These are phyloP conservation scores for Epinephelus cyanopodus DNA, from an alignment of 2,113 vertebrate genomes.

Conservation along the genomic window DNA sequence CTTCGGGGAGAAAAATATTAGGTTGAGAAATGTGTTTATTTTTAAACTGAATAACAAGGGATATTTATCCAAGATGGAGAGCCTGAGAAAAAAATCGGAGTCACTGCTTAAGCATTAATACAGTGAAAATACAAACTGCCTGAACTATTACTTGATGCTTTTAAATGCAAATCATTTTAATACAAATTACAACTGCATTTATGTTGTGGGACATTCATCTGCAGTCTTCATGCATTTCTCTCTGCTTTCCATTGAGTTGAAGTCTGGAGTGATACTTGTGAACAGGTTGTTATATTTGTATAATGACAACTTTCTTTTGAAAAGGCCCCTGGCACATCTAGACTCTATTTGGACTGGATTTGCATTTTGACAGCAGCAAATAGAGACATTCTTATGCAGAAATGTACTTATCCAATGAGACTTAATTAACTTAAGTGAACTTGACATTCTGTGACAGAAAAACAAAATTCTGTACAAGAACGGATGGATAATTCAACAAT, in stretches of 20 bases:
- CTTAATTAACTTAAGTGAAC: not conserved
- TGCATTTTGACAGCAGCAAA: not conserved
- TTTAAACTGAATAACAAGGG: slow-evolving; percentile 56
- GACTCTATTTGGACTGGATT: not conserved
- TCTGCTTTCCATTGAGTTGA: not conserved
- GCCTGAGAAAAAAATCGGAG: slow-evolving; percentile 15
- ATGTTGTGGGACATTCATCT: slow-evolving; percentile 14
- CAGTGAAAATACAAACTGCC: slow-evolving; percentile 36
- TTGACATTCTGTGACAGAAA: not conserved
- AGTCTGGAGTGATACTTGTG: not conserved
- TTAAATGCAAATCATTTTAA: slow-evolving; percentile 57
- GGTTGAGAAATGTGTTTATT: slow-evolving; percentile 72
- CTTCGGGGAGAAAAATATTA: slow-evolving; percentile 68
- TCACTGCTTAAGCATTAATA: slow-evolving; percentile 52
- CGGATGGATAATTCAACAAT: not conserved
- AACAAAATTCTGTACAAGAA: not conserved
- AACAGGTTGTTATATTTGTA: not conserved
- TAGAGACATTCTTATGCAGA: not conserved
- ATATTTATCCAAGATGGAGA: slow-evolving; percentile 48
- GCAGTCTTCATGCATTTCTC: not conserved
- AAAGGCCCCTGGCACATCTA: not conserved
- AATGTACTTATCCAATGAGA: not conserved
- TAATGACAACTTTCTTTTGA: not conserved
- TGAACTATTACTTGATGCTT: slow-evolving; percentile 46
- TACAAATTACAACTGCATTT: slow-evolving; percentile 65